Percentiles rank a stretch among this genome's conserved stretches.
These are phyloP conservation scores for Lithophane ornitopus DNA, from an alignment of 2,888 invertebrate species.

Conservation along the genomic window DNA sequence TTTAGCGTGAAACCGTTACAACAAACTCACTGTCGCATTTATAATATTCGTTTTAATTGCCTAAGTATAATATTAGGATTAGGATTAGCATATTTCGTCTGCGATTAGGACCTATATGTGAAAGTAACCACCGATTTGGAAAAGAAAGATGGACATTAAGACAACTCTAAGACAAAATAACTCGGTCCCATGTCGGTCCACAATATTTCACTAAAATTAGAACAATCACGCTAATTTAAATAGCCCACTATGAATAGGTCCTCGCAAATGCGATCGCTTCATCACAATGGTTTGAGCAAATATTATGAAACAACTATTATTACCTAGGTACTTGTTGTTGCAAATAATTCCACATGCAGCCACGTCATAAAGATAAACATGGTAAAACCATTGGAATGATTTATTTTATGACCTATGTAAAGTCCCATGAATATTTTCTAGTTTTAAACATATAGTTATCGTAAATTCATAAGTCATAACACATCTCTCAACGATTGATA, in stretches of 20 bases:
- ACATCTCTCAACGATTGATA: neutral
- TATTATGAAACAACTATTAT: constrained; percentile 32
- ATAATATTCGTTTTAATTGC: no score
- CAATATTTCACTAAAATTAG: constrained; percentile 30
- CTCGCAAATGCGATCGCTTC: constrained; percentile 1
- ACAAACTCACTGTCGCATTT: no score
- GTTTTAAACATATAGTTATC: neutral
- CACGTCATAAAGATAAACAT: constrained; percentile 14
- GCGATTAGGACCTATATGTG: constrained; percentile 1
- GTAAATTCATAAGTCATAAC: no score
- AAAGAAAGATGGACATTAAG: neutral
- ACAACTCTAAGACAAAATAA: neutral
- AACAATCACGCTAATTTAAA: constrained; percentile 40
- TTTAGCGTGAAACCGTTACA: no score
- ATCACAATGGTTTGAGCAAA: constrained; percentile 34
- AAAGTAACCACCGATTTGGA: neutral
- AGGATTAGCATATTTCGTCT: neutral
- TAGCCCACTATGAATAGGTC: constrained; percentile 9
- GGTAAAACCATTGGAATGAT: constrained; percentile 13
- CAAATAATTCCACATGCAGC: constrained; percentile 43
- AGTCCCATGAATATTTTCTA: neutral
- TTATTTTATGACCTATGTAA: constrained; percentile 7
- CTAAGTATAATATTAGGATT: no score
- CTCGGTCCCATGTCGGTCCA: neutral
- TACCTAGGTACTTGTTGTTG: constrained; percentile 7